A percentile compares a stretch with the other conserved stretches of the same genome.
These are phyloP conservation scores for Squalus acanthias DNA, from an alignment of 2,797 vertebrate species.

Conservation along the genomic window DNA sequence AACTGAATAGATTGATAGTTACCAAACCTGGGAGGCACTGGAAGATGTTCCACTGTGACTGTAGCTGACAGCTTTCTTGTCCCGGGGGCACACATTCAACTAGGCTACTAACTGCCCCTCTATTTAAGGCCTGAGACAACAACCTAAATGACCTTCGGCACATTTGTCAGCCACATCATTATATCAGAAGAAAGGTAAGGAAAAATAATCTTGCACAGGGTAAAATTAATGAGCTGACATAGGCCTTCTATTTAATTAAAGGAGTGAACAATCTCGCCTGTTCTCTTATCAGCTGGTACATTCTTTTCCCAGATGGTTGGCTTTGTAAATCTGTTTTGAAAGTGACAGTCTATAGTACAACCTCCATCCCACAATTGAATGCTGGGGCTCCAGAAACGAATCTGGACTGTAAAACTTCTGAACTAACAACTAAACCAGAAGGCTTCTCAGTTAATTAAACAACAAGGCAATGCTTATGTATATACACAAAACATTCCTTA, in stretches of 20 bases:
- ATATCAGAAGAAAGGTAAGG: background rate
- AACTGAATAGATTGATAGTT: slow-evolving; percentile 13
- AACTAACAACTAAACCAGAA: background rate
- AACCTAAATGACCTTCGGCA: background rate
- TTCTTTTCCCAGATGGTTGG: background rate
- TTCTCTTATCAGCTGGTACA: background rate
- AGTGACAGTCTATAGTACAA: background rate
- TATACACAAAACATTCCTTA: background rate
- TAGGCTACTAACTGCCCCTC: background rate
- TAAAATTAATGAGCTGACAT: background rate
- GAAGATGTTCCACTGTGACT: background rate
- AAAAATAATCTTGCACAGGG: background rate
- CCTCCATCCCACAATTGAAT: background rate
- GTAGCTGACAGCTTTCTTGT: background rate
- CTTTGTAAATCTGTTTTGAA: slow-evolving; percentile 12
- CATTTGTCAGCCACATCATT: background rate
- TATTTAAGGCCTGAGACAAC: background rate
- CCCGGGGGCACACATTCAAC: background rate
- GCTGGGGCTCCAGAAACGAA: background rate
- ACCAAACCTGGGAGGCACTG: background rate
- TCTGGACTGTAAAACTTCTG: background rate
- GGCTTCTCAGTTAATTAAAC: background rate
- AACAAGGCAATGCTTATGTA: background rate
- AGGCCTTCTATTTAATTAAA: background rate
- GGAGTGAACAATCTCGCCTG: background rate